Evolutionary conservation across 1,140 invertebrate species (phyloP).

Genomic region (Procambarus clarkii): DNA sequence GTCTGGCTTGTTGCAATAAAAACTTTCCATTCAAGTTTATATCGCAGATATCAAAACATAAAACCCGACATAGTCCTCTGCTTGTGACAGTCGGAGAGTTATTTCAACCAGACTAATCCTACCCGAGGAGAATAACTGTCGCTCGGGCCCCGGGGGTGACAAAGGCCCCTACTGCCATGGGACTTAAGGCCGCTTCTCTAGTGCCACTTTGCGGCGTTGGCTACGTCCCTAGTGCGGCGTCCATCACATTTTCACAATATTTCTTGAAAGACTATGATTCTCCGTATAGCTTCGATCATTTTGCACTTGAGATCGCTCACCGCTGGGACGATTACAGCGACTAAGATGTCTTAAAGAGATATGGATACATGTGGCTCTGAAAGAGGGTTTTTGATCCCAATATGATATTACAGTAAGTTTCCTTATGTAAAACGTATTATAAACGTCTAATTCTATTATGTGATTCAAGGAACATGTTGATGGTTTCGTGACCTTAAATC

Average conservation of each 20-base stretch:
- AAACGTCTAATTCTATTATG: too few relatives aligned
- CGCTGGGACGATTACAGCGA: constrained; percentile 26
- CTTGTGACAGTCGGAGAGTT: constrained; percentile 65
- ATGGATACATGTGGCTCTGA: not conserved
- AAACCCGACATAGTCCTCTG: constrained; percentile 65
- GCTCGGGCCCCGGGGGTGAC: not conserved
- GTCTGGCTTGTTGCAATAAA: constrained; percentile 66
- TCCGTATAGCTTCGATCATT: constrained; percentile 60
- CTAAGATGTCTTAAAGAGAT: not conserved
- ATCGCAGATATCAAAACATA: constrained; percentile 69
- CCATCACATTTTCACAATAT: constrained; percentile 70
- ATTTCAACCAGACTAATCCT: constrained; percentile 58
- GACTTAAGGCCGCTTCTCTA: constrained; percentile 3
- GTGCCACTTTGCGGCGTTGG: not conserved
- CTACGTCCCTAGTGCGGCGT: constrained; percentile 42
- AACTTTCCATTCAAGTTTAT: constrained; percentile 71
- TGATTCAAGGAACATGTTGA: too few relatives aligned
- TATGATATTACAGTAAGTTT: too few relatives aligned
- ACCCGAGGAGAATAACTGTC: constrained; percentile 47
- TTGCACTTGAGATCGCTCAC: constrained; percentile 50
- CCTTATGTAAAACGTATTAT: too few relatives aligned
- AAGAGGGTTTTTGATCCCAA: not conserved
- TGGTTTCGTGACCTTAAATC: not conserved
- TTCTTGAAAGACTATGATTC: constrained; percentile 66
- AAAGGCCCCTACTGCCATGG: not conserved